Evolutionary conservation across 2,888 invertebrate genomes (phyloP).

Genomic region (Chesias legatella): DNA sequence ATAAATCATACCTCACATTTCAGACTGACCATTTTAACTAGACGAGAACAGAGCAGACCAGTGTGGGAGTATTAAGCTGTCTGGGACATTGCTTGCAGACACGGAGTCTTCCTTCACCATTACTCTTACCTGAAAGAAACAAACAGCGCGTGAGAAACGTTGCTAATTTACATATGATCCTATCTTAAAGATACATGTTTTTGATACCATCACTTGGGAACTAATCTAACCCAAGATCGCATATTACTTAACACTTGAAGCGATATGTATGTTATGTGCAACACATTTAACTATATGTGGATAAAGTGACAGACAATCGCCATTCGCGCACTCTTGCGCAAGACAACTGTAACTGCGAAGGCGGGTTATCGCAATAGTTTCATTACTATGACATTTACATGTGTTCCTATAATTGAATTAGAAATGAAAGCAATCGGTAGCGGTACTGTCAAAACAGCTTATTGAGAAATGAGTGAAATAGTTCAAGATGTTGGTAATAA

Average conservation of each 20-base stretch:
- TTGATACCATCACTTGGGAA: constrained; percentile 31
- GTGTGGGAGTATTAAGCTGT: too few species aligned
- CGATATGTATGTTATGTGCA: not conserved
- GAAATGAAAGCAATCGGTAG: constrained; percentile 55
- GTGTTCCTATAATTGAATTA: constrained; percentile 67
- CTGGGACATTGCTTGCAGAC: not conserved
- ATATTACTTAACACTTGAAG: constrained; percentile 26
- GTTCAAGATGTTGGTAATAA: constrained; percentile 53
- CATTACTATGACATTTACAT: constrained; percentile 63
- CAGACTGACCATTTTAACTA: too few species aligned
- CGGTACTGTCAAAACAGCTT: constrained; percentile 32
- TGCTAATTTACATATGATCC: constrained; percentile 28
- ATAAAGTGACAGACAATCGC: constrained; percentile 5
- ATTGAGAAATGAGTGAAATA: constrained; percentile 51
- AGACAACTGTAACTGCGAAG: constrained; percentile 24
- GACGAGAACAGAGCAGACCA: too few species aligned
- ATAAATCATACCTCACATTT: too few species aligned
- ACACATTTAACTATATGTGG: too few species aligned
- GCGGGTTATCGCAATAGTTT: constrained; percentile 37
- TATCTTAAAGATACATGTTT: constrained; percentile 34
- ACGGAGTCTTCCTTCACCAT: constrained; percentile 4
- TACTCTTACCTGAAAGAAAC: constrained; percentile 49
- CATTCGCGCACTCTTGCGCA: constrained; percentile 32
- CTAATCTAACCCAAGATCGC: constrained; percentile 33
- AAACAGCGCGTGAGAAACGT: constrained; percentile 30